These are phyloP conservation scores for Catajapyx aquilonaris DNA, from an alignment of 1,140 invertebrate species.

Conservation along the genomic window DNA sequence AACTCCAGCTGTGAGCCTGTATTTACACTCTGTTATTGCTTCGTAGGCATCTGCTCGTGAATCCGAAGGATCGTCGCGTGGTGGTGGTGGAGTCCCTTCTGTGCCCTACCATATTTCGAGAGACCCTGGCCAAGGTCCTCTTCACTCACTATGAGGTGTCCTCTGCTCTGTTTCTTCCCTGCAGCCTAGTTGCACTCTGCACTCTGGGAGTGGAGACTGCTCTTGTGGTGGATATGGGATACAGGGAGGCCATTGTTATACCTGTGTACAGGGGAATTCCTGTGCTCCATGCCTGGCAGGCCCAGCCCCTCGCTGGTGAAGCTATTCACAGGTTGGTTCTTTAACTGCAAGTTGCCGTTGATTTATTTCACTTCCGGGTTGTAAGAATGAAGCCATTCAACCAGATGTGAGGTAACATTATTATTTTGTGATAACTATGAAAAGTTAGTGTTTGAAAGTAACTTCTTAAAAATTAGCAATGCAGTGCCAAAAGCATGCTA, in stretches of 20 bases:
- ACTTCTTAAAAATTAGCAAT: not conserved
- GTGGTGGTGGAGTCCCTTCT: conserved; percentile 79
- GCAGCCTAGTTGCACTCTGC: conserved; percentile 54
- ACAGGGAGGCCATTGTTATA: conserved; percentile 54
- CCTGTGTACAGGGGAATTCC: conserved; percentile 71
- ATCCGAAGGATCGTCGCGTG: conserved; percentile 77
- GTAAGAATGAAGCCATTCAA: too few relatives aligned
- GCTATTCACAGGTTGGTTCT: conserved; percentile 29
- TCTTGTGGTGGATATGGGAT: conserved; percentile 71
- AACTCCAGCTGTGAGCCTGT: not conserved
- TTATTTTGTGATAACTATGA: not conserved
- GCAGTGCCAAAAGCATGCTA: not conserved
- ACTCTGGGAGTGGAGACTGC: conserved; percentile 54
- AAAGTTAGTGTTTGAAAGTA: not conserved
- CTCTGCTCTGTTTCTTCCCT: conserved; percentile 46
- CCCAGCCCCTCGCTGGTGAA: conserved; percentile 43
- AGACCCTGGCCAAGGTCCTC: conserved; percentile 73
- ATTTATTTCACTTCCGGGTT: conserved; percentile 19
- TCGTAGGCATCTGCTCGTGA: conserved; percentile 60
- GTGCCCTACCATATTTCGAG: conserved; percentile 52
- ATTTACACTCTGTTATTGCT: conserved; percentile 12
- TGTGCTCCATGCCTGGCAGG: conserved; percentile 54
- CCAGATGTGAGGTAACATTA: not conserved
- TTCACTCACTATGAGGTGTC: conserved; percentile 81
- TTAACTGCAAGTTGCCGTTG: conserved; percentile 5